phyloP scores from a whole-genome alignment of 2,113 vertebrate genomes.

The Leptobrachium leishanense region DNA sequence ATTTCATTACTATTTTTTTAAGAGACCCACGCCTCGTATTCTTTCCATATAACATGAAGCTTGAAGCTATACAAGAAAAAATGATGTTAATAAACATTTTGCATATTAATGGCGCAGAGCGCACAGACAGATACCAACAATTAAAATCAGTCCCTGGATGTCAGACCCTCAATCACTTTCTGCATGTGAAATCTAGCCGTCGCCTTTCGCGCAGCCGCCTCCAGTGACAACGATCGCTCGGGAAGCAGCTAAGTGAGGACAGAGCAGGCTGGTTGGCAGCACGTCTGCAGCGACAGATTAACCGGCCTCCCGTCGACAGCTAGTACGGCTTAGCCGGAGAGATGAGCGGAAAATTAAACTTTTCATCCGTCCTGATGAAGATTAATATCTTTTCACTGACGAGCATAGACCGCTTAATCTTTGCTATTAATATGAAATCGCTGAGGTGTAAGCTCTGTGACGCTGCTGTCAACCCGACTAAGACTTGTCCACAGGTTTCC shows the following conservation, averaged over 20 bases:
- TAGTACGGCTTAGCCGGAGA: conserved; percentile 30
- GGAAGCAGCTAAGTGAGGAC: not conserved
- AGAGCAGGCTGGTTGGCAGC: conserved; percentile 18
- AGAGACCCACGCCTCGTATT: not conserved
- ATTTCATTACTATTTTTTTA: no score
- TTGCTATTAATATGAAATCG: conserved; percentile 60
- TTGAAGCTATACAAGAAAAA: not conserved
- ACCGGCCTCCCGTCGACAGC: conserved; percentile 38
- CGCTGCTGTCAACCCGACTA: conserved; percentile 22
- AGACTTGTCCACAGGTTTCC: conserved; percentile 11
- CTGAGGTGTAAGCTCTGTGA: conserved; percentile 49
- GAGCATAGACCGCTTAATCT: conserved; percentile 60
- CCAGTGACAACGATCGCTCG: conserved; percentile 16
- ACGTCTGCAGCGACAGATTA: conserved; percentile 43
- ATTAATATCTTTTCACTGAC: conserved; percentile 63
- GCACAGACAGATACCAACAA: not conserved
- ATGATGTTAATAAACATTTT: conserved; percentile 3
- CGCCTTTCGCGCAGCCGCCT: no score
- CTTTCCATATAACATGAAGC: not conserved
- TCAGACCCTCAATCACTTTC: conserved; percentile 11
- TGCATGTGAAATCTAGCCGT: not conserved
- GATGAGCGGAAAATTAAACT: conserved; percentile 58
- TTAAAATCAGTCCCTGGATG: not conserved
- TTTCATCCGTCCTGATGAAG: conserved; percentile 62
- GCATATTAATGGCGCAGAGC: not conserved